Evolutionary conservation across 2,113 vertebrate genomes (phyloP), one percentile per base, ranked within the genome.

Genomic region (Myodes glareolus): DNA sequence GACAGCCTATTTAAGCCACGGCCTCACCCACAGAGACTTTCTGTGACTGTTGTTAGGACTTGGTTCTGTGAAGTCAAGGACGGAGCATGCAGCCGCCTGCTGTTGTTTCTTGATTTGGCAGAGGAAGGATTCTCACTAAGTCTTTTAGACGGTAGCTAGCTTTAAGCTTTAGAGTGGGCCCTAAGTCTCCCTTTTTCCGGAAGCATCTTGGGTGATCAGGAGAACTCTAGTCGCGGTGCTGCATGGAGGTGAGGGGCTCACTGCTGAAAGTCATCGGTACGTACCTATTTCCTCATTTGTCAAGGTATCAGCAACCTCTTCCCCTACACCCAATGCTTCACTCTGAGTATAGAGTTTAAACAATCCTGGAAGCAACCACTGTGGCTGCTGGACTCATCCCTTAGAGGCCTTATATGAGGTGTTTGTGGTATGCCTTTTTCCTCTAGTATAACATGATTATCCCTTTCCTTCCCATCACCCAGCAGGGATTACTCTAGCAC

Each of bases 331-430:
- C 45, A 72, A 29, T n/a, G 12, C 61, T 92, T 95, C n/a, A 33
- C 39, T 67, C 33, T 27, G 58, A 76, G 68, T 39, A n/a, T 29
- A 58, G 25, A 89, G 55, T 86, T 81, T 33, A 70, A 70, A 42
- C 39, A 72, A 72, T 70, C 29, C 36, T 73, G 58, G 84, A 78
- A 65, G 75, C 75, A 45, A 82, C 55, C 58, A 84, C 25, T 16
- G 16, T 27, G 73, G 47, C 45, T 90, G 42, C 39, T 90, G 42
- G 55, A 81, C 33, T 87, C 16, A 65, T 29, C 19, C n/a, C 31
- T 78, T 92, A 75, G 9, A 36, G 50, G 21, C 21, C 70, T 77
- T 87, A 88, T 77, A 82, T 90, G 91, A 88, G 81, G 63, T 93
- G 80, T 72, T 42, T 36, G 42, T 65, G 81, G 58, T 31, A 11